Percentiles rank a stretch among this genome's conserved stretches.
Conservation (phyloP, 2,113 vertebrate genomes). For the Hippopotamus amphibius region DNA sequence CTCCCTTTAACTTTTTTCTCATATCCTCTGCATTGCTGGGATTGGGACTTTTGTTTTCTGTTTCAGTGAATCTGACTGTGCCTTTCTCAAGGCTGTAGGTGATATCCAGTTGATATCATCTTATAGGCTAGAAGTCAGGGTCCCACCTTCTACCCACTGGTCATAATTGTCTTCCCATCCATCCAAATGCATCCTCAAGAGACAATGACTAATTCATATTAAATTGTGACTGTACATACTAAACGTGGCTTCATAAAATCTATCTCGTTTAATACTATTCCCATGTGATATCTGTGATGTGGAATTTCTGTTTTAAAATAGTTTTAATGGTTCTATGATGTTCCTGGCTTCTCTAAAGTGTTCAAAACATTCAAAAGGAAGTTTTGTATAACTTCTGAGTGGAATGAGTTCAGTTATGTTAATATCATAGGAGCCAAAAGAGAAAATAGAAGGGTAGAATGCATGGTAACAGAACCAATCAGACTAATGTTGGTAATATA, state of each 20-base stretch:
- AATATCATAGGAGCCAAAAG: conserved; percentile 96
- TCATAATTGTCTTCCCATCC: conserved; percentile 95
- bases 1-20: conserved; percentile 90
- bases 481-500: conserved; percentile 94
- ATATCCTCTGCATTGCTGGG: conserved; percentile 93
- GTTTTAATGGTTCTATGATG: conserved; percentile 93
- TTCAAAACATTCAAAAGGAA: conserved; percentile 97
- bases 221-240: conserved; percentile 92
- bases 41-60: conserved; percentile 93
- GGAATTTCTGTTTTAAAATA: conserved; percentile 96
- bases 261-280: conserved; percentile 93
- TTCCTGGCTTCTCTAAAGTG: conserved; percentile 96
- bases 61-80: conserved; percentile 92
- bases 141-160: conserved; percentile 94
- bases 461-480: conserved; percentile 96
- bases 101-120: conserved; percentile 93
- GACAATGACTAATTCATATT: conserved; percentile 92
- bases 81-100: conserved; percentile 93
- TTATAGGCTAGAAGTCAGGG: conserved; percentile 92
- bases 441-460: conserved; percentile 94
- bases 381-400: conserved; percentile 94
- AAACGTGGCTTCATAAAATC: conserved; percentile 94
- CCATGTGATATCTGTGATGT: conserved; percentile 92
- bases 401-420: conserved; percentile 94
- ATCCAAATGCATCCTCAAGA: conserved; percentile 94